phyloP scores from a whole-genome alignment of 2,888 invertebrate species.

The Beris morrisii region DNA sequence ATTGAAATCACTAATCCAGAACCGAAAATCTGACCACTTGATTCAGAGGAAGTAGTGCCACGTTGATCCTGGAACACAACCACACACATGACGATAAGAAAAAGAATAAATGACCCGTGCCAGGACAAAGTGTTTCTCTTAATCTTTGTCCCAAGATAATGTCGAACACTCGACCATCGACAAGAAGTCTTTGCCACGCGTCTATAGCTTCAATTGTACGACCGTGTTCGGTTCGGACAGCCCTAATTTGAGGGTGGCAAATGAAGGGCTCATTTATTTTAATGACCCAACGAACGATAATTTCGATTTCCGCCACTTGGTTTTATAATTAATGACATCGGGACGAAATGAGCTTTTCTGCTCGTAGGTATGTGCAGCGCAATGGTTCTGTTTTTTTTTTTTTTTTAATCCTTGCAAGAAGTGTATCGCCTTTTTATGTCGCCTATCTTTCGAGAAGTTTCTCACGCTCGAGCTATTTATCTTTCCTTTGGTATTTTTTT shows the following conservation, averaged over 20 bases:
- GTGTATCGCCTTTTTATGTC: no score
- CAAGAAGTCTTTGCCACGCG: conserved; percentile 1
- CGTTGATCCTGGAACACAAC: no score
- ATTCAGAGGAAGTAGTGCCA: no score
- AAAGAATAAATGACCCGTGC: conserved; percentile 16
- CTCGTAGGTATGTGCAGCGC: neutral
- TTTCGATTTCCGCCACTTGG: conserved; percentile 35
- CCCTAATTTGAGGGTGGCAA: conserved; percentile 14
- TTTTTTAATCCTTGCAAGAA: no score
- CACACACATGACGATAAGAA: no score
- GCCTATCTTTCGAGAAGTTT: no score
- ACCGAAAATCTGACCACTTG: no score
- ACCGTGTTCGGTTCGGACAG: neutral
- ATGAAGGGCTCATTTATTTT: conserved; percentile 33
- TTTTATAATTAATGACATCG: conserved; percentile 37
- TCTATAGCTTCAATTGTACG: neutral
- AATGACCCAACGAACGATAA: conserved; percentile 34
- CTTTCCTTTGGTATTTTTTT: no score
- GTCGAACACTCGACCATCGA: neutral
- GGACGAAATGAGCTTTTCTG: neutral
- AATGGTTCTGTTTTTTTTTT: no score
- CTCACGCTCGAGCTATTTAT: no score
- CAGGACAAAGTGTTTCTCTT: conserved; percentile 22
- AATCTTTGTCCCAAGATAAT: conserved; percentile 12
- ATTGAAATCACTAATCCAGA: no score